Evolutionary conservation across 1,140 invertebrate species (phyloP).

Genomic region (Diorhabda sublineata): DNA sequence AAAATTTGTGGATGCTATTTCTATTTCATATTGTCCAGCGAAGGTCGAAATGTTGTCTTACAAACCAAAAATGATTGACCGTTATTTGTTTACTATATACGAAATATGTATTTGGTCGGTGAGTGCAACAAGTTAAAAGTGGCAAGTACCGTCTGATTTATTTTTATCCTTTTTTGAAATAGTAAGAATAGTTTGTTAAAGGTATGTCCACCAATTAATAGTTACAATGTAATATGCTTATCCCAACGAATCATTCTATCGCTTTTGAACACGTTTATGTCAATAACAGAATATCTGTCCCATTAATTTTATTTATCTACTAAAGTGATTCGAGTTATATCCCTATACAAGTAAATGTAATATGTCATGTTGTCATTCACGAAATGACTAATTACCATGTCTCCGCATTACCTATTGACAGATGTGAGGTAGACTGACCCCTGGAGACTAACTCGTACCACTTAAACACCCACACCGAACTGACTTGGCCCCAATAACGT

Average conservation of each 20-base stretch:
- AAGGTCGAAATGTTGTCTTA: no score
- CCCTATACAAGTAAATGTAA: slow-evolving; percentile 29
- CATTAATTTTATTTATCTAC: slow-evolving; percentile 18
- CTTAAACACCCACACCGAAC: slow-evolving; percentile 9
- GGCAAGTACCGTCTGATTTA: no score
- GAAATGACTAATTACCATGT: slow-evolving; percentile 38
- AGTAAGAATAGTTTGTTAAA: no score
- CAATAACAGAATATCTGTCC: slow-evolving; percentile 6
- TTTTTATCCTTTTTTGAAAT: no score
- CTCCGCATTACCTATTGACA: slow-evolving; percentile 38
- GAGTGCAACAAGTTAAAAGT: no score
- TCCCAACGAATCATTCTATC: background rate
- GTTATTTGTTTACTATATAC: no score
- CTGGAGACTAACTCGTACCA: slow-evolving; percentile 30
- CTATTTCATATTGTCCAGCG: no score
- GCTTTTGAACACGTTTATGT: background rate
- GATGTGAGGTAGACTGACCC: slow-evolving; percentile 33
- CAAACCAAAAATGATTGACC: no score
- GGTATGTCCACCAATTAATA: no score
- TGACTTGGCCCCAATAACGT: slow-evolving; percentile 9
- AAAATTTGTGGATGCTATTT: no score
- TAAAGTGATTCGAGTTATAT: slow-evolving; percentile 16
- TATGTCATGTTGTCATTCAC: slow-evolving; percentile 36
- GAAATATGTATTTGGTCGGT: no score
- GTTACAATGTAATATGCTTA: no score